A percentile compares a stretch with the other conserved stretches of the same genome.
phyloP scores from a whole-genome alignment of 2,888 invertebrate genomes.

The Pandemis heparana region DNA sequence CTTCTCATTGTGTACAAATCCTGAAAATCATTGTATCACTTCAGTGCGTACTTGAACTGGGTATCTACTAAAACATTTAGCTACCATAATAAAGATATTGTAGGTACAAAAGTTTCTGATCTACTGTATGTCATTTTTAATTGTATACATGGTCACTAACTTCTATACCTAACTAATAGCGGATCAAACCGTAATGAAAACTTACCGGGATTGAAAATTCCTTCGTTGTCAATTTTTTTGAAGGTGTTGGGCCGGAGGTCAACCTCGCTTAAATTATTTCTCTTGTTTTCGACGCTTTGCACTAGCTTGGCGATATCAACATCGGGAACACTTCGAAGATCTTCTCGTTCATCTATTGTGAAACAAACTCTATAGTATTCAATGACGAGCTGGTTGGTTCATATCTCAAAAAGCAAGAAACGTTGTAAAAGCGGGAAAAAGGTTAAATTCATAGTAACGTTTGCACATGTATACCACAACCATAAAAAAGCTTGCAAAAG shows the following conservation, averaged over 20 bases:
- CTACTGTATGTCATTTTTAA: neutral
- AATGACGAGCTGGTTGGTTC: neutral
- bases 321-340: slow-evolving; percentile 76
- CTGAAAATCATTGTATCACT: slow-evolving; percentile 50
- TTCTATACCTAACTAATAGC: neutral
- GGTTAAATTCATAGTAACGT: neutral
- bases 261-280: slow-evolving; percentile 70
- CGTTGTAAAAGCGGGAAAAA: neutral
- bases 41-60: neutral
- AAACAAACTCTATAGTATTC: neutral
- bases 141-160: neutral
- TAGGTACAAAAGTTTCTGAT: neutral
- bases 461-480: neutral
- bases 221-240: slow-evolving; percentile 79
- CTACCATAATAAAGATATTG: neutral
- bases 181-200: neutral
- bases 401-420: neutral
- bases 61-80: neutral
- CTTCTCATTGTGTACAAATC: slow-evolving; percentile 76
- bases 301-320: slow-evolving; percentile 80
- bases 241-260: slow-evolving; percentile 76
- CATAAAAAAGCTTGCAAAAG: neutral
- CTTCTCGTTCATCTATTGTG: slow-evolving; percentile 77
- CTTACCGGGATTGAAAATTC: slow-evolving; percentile 78
- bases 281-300: slow-evolving; percentile 70